Base-by-base conservation (phyloP, 2,113 vertebrate species). In the Empidonax alnorum region DNA sequence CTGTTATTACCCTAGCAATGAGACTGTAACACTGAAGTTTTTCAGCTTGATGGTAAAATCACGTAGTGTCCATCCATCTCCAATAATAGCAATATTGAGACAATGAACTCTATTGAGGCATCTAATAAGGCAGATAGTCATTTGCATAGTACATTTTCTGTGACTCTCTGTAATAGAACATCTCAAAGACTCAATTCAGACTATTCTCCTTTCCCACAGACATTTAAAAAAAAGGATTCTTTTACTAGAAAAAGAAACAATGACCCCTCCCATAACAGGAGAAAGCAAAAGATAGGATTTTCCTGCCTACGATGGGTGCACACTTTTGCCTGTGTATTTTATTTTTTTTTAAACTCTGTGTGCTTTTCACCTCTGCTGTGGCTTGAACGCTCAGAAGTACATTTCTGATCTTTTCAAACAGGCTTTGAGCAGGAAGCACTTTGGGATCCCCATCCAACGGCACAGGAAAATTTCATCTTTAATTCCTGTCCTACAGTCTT, bases 141-240 rank as follows among this genome's bases (percentile, higher is more conserved):
- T 98, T 98, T 98, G 97, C 98, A 98, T 97, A 97, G 97, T 97
- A 97, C 96, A 97, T 97, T 96, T 98, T 98, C 97, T 97, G 93
- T 97, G 96, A 97, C 96, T 98, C 97, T 97, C 97, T 98, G 96
- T 97, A 94, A 98, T 74, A 87, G 95, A 97, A 96, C 86, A 84
- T 97, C 97, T 98, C 97, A 98, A 98, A 98, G 98, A 94, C 97
- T 96, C 97, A 9, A 98, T 98, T 98, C 97, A 98, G 95, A 88
- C 92, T 93, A 96, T 97, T 89, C 97, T 97, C 89, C 95, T 97
- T 98, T 98, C 98, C 97, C 98, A 98, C 97, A 98, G 97, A 96
- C 92, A 61, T 87, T 91, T 84, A 28, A 2, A 84, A 89, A 94
- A 90, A 96, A 89, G 93, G 96, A 96, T 97, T 97, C 97, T 97